Conservation (phyloP, 2,888 invertebrate genomes). For the Camponotus fellah region DNA sequence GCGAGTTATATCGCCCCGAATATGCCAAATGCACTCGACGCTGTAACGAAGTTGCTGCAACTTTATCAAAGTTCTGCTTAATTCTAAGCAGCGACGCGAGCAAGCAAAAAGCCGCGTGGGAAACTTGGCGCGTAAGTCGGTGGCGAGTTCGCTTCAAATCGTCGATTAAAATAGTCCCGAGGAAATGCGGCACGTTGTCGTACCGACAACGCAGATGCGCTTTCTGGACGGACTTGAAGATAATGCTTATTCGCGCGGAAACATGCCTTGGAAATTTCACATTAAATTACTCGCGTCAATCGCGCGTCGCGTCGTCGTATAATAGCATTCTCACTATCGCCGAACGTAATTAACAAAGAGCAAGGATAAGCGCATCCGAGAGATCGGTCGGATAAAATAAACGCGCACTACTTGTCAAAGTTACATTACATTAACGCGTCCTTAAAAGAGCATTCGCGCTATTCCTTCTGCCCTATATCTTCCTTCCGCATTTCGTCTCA, state of each 20-base stretch:
- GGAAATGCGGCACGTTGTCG: not conserved
- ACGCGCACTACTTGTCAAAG: slow-evolving; percentile 27
- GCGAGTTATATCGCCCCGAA: slow-evolving; percentile 56
- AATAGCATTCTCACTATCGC: slow-evolving; percentile 9
- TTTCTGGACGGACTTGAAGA: not conserved
- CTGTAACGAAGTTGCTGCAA: slow-evolving; percentile 55
- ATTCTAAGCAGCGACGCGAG: slow-evolving; percentile 57
- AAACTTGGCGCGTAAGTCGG: slow-evolving; percentile 55
- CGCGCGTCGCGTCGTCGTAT: not conserved
- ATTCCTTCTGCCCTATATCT: slow-evolving; percentile 1
- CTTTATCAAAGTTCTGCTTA: slow-evolving; percentile 57
- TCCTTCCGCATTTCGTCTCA: not conserved
- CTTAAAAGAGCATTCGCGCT: slow-evolving; percentile 30
- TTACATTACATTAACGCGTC: slow-evolving; percentile 33
- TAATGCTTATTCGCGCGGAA: not conserved
- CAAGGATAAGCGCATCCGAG: slow-evolving; percentile 8
- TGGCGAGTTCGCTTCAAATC: slow-evolving; percentile 52
- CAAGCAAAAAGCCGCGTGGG: slow-evolving; percentile 52
- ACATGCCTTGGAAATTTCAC: slow-evolving; percentile 1
- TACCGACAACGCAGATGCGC: not conserved
- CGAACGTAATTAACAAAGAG: slow-evolving; percentile 29
- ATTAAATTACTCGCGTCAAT: slow-evolving; percentile 10
- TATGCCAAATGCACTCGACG: slow-evolving; percentile 57
- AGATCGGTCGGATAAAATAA: slow-evolving; percentile 22
- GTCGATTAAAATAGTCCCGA: slow-evolving; percentile 50